Evolutionary conservation across 2,888 invertebrate species (phyloP).

Genomic region (Caenorhabditis sp.): DNA sequence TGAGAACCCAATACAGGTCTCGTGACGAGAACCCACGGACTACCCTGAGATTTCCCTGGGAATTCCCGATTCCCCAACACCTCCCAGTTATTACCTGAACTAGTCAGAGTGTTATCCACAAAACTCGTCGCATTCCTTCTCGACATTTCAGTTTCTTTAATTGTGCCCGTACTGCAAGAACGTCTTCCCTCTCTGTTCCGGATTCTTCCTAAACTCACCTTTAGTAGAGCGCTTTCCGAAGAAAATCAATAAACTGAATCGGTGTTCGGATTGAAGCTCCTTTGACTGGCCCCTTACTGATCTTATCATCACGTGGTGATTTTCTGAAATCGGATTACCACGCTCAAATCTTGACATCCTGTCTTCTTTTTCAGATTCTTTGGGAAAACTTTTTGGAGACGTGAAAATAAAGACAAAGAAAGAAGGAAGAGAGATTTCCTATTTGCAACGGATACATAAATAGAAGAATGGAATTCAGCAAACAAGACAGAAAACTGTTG

Average conservation of each 20-base stretch:
- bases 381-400: neutral
- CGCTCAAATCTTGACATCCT: neutral
- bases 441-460: constrained; percentile 37
- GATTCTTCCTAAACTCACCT: constrained; percentile 32
- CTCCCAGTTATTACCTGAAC: constrained; percentile 52
- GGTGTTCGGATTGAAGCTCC: neutral
- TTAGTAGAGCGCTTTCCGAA: constrained; percentile 55
- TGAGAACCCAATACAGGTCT: too few relatives aligned
- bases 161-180: constrained; percentile 54
- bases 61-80: too few relatives aligned
- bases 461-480: constrained; percentile 20
- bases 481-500: constrained; percentile 41
- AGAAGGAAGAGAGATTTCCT: neutral
- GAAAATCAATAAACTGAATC: constrained; percentile 59
- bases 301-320: constrained; percentile 44
- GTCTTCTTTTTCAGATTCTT: neutral
- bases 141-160: constrained; percentile 64
- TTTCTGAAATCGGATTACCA: constrained; percentile 7
- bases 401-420: constrained; percentile 13
- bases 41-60: too few relatives aligned
- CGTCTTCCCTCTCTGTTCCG: neutral
- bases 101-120: constrained; percentile 61
- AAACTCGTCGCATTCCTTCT: constrained; percentile 61
- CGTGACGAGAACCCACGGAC: too few relatives aligned
- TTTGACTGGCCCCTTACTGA: constrained; percentile 9